Evolutionary conservation across 2,888 invertebrate species (phyloP).

Genomic region (Chrysina gloriosa): DNA sequence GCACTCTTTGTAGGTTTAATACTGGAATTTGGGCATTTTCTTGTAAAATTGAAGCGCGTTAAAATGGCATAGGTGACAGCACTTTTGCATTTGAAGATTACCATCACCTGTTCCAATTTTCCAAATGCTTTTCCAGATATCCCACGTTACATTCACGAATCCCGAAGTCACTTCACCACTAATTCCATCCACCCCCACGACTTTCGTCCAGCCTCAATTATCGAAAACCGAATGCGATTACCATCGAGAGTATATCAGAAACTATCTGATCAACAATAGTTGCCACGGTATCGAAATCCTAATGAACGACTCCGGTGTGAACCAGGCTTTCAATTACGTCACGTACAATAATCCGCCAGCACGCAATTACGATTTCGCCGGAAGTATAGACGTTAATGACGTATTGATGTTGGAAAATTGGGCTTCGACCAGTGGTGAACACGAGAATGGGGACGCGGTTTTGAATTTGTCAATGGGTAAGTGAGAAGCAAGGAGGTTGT

Average conservation of each 20-base stretch:
- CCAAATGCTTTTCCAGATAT: neutral
- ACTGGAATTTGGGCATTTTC: too few relatives aligned
- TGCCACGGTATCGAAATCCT: constrained; percentile 45
- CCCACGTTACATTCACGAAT: neutral
- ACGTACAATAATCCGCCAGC: constrained; percentile 42
- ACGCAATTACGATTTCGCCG: constrained; percentile 40
- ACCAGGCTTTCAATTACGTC: constrained; percentile 45
- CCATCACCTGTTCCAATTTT: too few relatives aligned
- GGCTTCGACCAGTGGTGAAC: neutral
- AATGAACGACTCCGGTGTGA: constrained; percentile 34
- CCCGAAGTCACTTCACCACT: neutral
- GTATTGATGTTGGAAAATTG: constrained; percentile 44
- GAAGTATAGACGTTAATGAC: constrained; percentile 43
- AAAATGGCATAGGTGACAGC: too few relatives aligned
- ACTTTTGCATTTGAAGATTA: too few relatives aligned
- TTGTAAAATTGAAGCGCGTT: too few relatives aligned
- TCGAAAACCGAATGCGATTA: constrained; percentile 32
- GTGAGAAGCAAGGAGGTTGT: neutral
- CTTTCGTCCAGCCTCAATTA: neutral
- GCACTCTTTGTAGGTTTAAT: too few relatives aligned
- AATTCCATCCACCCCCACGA: neutral
- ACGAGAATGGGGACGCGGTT: constrained; percentile 10
- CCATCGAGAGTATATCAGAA: constrained; percentile 46
- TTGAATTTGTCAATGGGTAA: constrained; percentile 31
- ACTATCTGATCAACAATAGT: constrained; percentile 45